These are phyloP conservation scores for Phrynosoma blainvillii DNA, from an alignment of 2,113 vertebrate species.

Conservation along the genomic window DNA sequence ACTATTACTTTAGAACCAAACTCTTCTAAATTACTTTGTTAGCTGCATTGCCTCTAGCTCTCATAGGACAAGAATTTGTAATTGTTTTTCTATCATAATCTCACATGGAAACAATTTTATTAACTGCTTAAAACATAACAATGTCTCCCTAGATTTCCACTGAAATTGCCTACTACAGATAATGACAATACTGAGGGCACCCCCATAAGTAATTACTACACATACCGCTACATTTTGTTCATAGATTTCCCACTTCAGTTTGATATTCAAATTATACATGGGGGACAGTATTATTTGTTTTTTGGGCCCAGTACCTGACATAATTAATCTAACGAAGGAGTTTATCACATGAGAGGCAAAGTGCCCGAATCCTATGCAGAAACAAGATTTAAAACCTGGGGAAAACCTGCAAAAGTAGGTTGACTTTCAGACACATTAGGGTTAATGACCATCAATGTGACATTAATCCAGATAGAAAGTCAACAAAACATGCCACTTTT, in stretches of 20 bases:
- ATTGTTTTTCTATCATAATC: conserved; percentile 58
- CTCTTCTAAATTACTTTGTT: conserved; percentile 61
- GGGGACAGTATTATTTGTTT: rapidly evolving
- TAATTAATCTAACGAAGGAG: conserved; percentile 24
- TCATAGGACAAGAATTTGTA: conserved; percentile 54
- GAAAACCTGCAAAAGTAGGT: no score
- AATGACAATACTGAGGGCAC: conserved; percentile 3
- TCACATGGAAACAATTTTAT: conserved; percentile 35
- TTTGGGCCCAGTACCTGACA: conserved; percentile 8
- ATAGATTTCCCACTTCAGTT: background rate
- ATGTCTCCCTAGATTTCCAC: conserved; percentile 20
- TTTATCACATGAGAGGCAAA: no score
- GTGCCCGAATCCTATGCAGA: no score
- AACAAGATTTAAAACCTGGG: no score
- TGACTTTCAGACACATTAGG: no score
- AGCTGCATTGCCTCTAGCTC: conserved; percentile 50
- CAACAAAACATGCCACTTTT: no score
- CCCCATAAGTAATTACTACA: conserved; percentile 2
- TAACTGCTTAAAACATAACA: conserved; percentile 31
- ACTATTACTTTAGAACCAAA: conserved; percentile 65
- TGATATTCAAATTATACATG: background rate
- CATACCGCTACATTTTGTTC: conserved; percentile 5
- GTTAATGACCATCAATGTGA: no score
- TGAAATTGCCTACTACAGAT: conserved; percentile 17
- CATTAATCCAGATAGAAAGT: no score